phyloP scores from a whole-genome alignment of 2,888 invertebrate species.

The Mellilla xanthometata region DNA sequence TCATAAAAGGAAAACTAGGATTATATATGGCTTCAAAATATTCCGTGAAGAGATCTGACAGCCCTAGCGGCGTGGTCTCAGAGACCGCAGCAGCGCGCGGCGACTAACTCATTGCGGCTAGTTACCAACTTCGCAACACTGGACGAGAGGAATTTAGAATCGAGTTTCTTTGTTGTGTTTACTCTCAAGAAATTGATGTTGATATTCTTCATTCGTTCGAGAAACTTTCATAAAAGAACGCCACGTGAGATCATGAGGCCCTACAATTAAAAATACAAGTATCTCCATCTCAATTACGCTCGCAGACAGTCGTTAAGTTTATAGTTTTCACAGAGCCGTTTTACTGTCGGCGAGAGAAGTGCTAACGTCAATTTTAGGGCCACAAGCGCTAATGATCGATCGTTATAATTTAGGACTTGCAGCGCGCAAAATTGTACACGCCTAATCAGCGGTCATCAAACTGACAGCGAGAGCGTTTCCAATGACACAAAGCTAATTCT shows the following conservation, averaged over 20 bases:
- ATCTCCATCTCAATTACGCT: background rate
- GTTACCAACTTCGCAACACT: slow-evolving; percentile 43
- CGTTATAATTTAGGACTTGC: slow-evolving; percentile 14
- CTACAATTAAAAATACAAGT: no score
- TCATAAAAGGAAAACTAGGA: no score
- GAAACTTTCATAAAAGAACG: no score
- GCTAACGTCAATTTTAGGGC: background rate
- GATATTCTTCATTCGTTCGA: background rate
- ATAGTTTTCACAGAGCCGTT: background rate
- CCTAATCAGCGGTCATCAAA: slow-evolving; percentile 28
- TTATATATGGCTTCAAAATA: no score
- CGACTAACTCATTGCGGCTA: slow-evolving; percentile 41
- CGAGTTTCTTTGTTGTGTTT: slow-evolving; percentile 36
- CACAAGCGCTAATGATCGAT: slow-evolving; percentile 10
- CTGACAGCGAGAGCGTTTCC: slow-evolving; percentile 26
- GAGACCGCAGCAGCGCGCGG: slow-evolving; percentile 21
- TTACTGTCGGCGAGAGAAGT: background rate
- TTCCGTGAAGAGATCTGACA: no score
- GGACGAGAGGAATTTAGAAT: slow-evolving; percentile 39
- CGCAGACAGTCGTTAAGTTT: background rate
- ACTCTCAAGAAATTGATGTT: slow-evolving; percentile 3
- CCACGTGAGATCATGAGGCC: no score
- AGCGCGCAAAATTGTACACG: slow-evolving; percentile 11
- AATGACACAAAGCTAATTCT: slow-evolving; percentile 39
- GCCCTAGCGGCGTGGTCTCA: slow-evolving; percentile 21